phyloP scores from a whole-genome alignment of 2,797 vertebrate genomes.

The Naso thynnoides region DNA sequence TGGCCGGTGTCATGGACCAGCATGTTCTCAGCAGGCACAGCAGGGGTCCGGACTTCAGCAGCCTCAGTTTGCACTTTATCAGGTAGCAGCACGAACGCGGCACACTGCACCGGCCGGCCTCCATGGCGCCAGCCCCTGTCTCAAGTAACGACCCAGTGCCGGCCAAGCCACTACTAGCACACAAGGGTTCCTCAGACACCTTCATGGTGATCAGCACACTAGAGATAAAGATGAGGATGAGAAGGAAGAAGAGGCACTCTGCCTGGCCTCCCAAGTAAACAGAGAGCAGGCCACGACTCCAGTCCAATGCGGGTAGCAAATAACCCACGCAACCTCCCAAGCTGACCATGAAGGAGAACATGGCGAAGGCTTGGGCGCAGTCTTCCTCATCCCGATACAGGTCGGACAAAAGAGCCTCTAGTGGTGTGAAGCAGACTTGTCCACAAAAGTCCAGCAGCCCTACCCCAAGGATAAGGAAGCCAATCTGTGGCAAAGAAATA shows the following conservation, averaged over 20 bases:
- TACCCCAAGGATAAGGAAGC: conserved; percentile 86
- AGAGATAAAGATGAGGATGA: conserved; percentile 85
- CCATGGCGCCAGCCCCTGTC: conserved; percentile 14
- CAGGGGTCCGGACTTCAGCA: conserved; percentile 77
- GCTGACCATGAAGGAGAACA: conserved; percentile 89
- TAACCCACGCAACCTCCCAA: conserved; percentile 88
- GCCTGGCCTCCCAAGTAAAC: conserved; percentile 81
- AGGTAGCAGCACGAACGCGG: conserved; percentile 79
- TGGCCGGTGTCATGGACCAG: conserved; percentile 83
- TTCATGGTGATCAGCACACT: conserved; percentile 88
- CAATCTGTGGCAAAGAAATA: conserved; percentile 71
- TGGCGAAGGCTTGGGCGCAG: conserved; percentile 85
- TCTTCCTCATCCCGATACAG: conserved; percentile 84
- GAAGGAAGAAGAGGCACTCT: conserved; percentile 84
- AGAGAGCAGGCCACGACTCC: conserved; percentile 82
- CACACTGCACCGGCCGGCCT: conserved; percentile 57
- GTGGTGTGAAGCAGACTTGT: conserved; percentile 86
- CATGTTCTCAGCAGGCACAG: conserved; percentile 84
- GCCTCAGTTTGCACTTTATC: conserved; percentile 78
- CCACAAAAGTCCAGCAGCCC: conserved; percentile 88
- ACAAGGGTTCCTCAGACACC: conserved; percentile 78
- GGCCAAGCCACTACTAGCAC: background rate
- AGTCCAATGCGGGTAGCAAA: conserved; percentile 85
- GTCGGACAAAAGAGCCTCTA: conserved; percentile 87
- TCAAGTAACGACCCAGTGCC: conserved; percentile 55